These are phyloP conservation scores for Leptura quadrifasciata DNA, from an alignment of 2,888 invertebrate genomes.

Conservation along the genomic window DNA sequence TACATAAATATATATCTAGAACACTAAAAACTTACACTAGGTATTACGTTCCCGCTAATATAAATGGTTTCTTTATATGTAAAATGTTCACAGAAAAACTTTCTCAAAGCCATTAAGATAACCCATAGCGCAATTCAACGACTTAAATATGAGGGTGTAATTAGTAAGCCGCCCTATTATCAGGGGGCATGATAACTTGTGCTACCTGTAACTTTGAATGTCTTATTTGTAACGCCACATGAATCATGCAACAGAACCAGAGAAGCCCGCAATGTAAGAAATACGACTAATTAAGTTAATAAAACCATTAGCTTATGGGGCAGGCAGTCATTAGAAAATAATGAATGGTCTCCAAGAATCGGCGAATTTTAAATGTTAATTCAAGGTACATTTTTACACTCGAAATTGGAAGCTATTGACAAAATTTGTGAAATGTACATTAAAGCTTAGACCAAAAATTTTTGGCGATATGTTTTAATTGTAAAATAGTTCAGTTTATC, in stretches of 20 bases:
- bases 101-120: conserved; percentile 52
- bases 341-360: background rate
- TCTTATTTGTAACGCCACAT: conserved; percentile 64
- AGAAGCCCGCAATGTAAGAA: conserved; percentile 26
- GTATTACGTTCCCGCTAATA: too few species aligned
- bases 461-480: too few species aligned
- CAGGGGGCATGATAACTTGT: conserved; percentile 58
- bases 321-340: background rate
- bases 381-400: background rate
- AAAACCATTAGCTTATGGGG: conserved; percentile 27
- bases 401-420: background rate
- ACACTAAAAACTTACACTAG: too few species aligned
- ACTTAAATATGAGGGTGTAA: conserved; percentile 61
- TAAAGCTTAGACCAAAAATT: too few species aligned
- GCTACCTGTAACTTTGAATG: conserved; percentile 60
- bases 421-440: background rate
- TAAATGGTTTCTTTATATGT: background rate
- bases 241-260: conserved; percentile 56
- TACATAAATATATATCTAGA: too few species aligned
- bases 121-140: conserved; percentile 57
- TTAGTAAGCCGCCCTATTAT: conserved; percentile 58
- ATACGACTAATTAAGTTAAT: conserved; percentile 40
- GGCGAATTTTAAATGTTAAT: background rate
- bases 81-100: conserved; percentile 15
- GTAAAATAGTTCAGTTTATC: too few species aligned